A percentile compares a stretch with the other conserved stretches of the same genome.
These are phyloP conservation scores for Lomographa bimaculata DNA, from an alignment of 2,888 invertebrate genomes.

Conservation along the genomic window DNA sequence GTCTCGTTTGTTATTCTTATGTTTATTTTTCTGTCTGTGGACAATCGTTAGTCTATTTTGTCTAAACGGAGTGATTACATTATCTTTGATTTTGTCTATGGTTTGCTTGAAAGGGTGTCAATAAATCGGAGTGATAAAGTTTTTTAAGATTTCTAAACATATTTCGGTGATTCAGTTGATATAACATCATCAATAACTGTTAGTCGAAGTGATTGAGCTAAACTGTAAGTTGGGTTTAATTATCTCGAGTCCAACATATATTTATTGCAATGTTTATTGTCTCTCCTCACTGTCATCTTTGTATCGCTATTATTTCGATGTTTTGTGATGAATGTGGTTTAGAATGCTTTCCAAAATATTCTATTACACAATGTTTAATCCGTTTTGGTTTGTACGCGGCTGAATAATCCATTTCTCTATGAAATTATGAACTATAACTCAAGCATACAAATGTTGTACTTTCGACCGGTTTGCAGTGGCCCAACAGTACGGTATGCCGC, in stretches of 20 bases:
- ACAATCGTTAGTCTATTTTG: too few relatives aligned
- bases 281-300: constrained; percentile 14
- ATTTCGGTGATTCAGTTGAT: constrained; percentile 27
- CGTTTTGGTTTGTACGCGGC: too few relatives aligned
- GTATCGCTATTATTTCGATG: constrained; percentile 14
- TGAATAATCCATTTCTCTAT: too few relatives aligned
- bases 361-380: too few relatives aligned
- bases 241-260: not conserved
- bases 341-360: not conserved
- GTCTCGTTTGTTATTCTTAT: too few relatives aligned
- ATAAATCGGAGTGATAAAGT: constrained; percentile 42
- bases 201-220: constrained; percentile 5
- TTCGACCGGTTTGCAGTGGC: constrained; percentile 47
- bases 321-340: constrained; percentile 22
- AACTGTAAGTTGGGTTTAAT: constrained; percentile 21
- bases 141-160: constrained; percentile 25
- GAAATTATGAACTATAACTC: not conserved
- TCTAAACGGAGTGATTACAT: too few relatives aligned
- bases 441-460: not conserved
- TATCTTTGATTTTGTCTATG: constrained; percentile 1
- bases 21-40: too few relatives aligned
- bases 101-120: constrained; percentile 46
- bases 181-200: constrained; percentile 20
- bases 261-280: constrained; percentile 10
- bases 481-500: constrained; percentile 33